A percentile compares a stretch with the other conserved stretches of the same genome.
Conservation (phyloP, 2,888 invertebrate species). For the Alloplasta piceator region DNA sequence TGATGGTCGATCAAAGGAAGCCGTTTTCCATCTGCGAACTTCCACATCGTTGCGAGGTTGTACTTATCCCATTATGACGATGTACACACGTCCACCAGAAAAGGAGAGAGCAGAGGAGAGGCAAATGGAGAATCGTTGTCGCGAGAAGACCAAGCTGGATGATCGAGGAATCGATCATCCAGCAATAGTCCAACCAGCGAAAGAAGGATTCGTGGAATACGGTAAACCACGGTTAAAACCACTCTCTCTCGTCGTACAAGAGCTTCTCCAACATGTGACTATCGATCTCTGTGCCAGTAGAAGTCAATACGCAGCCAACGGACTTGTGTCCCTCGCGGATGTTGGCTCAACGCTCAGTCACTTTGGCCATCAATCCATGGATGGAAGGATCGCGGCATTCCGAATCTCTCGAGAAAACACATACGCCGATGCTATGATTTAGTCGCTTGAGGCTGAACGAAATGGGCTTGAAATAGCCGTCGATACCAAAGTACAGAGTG, state of each 20-base stretch:
- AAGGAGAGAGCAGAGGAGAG: conserved; percentile 22
- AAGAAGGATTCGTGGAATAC: conserved; percentile 19
- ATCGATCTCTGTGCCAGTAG: conserved; percentile 44
- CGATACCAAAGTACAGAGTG: background rate
- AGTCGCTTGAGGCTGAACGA: background rate
- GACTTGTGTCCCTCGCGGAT: conserved; percentile 20
- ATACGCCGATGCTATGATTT: background rate
- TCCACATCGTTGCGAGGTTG: conserved; percentile 29
- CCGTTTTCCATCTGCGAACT: conserved; percentile 51
- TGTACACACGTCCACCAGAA: conserved; percentile 20
- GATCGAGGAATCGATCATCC: conserved; percentile 56
- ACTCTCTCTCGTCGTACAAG: conserved; percentile 52
- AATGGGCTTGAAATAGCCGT: background rate
- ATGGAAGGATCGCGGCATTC: background rate
- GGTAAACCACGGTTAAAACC: background rate
- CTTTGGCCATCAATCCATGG: conserved; percentile 21
- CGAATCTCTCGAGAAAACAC: background rate
- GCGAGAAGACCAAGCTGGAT: conserved; percentile 3
- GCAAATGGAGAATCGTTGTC: conserved; percentile 24
- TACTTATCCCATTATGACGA: conserved; percentile 32
- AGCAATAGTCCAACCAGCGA: conserved; percentile 33
- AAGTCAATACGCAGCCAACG: background rate
- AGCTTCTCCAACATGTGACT: conserved; percentile 63
- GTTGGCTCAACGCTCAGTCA: conserved; percentile 32
- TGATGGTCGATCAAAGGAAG: conserved; percentile 68